Percentiles rank a stretch among this genome's conserved stretches.
Evolutionary conservation across 2,797 vertebrate species (phyloP).

Genomic region (Micropoecilia bifurca): DNA sequence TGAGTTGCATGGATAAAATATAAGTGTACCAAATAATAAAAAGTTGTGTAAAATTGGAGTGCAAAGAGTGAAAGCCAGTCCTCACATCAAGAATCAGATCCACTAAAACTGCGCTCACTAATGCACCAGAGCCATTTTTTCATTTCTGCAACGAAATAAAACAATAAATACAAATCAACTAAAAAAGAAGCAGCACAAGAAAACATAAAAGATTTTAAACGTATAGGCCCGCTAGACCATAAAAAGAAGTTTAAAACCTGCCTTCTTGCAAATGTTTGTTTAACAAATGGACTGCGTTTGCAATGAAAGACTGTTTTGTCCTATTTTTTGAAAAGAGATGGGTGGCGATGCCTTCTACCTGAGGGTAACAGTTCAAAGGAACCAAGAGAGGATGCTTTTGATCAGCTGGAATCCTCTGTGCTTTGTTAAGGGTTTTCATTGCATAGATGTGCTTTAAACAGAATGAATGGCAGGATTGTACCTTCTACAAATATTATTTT

Average conservation of each 20-base stretch:
- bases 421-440: background rate
- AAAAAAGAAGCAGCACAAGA: background rate
- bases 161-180: background rate
- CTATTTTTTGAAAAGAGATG: background rate
- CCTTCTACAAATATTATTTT: background rate
- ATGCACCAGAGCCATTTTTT: background rate
- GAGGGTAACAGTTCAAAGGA: slow-evolving; percentile 5
- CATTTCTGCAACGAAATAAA: background rate
- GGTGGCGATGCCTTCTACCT: background rate
- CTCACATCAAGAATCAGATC: background rate
- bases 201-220: background rate
- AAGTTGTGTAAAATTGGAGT: background rate
- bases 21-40: background rate
- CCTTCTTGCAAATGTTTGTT: slow-evolving; percentile 2
- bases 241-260: slow-evolving; percentile 4
- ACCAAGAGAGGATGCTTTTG: background rate
- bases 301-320: slow-evolving; percentile 6
- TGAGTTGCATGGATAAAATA: background rate
- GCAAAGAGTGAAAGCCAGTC: background rate
- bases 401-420: background rate
- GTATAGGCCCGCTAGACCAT: background rate
- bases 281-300: background rate
- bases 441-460: background rate
- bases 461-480: background rate
- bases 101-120: background rate